A percentile compares a stretch with the other conserved stretches of the same genome.
Conservation (phyloP, 1,140 invertebrate species). For the Drosophila aff. region DNA sequence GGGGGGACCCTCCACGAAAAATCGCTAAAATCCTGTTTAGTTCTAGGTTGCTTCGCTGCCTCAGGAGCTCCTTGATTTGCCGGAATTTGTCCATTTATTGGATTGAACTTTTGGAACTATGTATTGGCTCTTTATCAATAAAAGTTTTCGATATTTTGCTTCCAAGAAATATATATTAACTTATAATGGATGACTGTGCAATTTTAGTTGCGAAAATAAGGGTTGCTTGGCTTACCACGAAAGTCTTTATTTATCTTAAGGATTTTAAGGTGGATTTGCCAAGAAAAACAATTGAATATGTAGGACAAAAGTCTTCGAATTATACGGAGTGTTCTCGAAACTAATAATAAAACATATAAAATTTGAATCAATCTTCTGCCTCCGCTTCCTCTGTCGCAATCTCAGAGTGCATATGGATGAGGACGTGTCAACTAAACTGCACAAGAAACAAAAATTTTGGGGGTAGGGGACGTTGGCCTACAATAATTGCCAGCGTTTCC, state of each 20-base stretch:
- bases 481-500: slow-evolving; percentile 52
- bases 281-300: neutral
- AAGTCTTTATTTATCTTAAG: neutral
- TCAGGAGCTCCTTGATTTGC: neutral
- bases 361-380: neutral
- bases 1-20: slow-evolving; percentile 9
- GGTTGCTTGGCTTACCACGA: neutral
- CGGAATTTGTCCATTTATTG: neutral
- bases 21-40: slow-evolving; percentile 35
- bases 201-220: neutral
- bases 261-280: neutral
- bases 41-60: neutral
- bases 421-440: neutral
- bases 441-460: slow-evolving; percentile 4
- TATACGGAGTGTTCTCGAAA: neutral
- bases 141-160: too few relatives aligned
- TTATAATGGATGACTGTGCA: neutral
- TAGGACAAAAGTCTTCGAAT: neutral
- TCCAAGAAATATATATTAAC: neutral
- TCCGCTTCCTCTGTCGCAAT: slow-evolving; percentile 5
- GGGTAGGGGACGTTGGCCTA: slow-evolving; percentile 41
- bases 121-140: neutral
- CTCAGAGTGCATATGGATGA: neutral
- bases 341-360: too few relatives aligned
- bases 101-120: neutral